Evolutionary conservation across 2,113 vertebrate species (phyloP), one percentile per base, ranked within the genome.

Genomic region (Tetrax tetrax): DNA sequence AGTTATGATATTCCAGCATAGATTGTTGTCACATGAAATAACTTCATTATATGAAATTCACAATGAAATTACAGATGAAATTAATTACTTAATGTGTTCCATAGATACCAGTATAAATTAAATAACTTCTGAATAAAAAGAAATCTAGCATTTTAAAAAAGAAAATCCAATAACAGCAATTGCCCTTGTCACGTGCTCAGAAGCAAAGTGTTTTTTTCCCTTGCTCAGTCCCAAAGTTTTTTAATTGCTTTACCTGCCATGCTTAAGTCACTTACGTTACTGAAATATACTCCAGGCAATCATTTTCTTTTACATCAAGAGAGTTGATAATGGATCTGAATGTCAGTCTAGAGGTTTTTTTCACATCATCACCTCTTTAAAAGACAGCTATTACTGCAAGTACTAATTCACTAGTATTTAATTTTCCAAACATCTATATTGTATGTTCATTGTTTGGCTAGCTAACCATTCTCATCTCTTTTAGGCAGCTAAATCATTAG

Each of bases 31-130:
- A 92, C 59, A 35, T 35, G 50, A 89, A 95, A 95, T 89, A 71
- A 93, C 85, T 95, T 91, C 66, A 92, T 94, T 83, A 72, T 53
- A 65, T 94, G 35, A 91, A 92, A 96, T 97, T 89, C 83, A 65
- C 43, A 80, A 38, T 71, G 68, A 96, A 94, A 95, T 82, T 80
- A 77, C 69, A 85, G 59, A 43, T 91, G 9, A 95, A 95, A 96
- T 80, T 78, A 90, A 90, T 82, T 93, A 74, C 25, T 89, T 90
- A 29, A 48, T 45, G 22, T 57, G 21, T 75, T 47, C 33, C 16
- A 6, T 37, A 81, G 54, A 43, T 66, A 87, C 18, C 43, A 61
- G 27, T 90, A 28, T 81, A 93, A 94, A 80, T 78, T 61, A 81
- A 79, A 68, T 75, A 82, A 43, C 28, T 79, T 76, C 48, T 38